A percentile compares a stretch with the other conserved stretches of the same genome.
Conservation (phyloP, 2,888 invertebrate species). For the Lottia scabra region DNA sequence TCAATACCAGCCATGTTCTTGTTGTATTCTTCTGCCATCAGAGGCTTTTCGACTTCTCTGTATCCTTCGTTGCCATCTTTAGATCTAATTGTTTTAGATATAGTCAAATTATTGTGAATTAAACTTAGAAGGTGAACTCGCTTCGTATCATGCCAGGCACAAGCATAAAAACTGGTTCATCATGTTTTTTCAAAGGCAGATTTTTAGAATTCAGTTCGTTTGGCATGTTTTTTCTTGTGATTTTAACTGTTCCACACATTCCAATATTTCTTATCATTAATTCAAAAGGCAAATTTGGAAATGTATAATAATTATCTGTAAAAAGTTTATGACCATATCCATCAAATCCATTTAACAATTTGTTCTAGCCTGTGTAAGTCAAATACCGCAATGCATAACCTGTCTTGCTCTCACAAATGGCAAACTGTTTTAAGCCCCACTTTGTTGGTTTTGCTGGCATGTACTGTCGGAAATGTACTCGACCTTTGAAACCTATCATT, state of each 20-base stretch:
- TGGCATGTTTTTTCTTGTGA: constrained; percentile 28
- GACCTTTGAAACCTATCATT: constrained; percentile 31
- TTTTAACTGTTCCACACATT: constrained; percentile 28
- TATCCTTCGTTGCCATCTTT: constrained; percentile 10
- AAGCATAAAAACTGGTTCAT: constrained; percentile 37
- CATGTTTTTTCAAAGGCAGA: constrained; percentile 24
- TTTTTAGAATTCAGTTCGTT: constrained; percentile 15
- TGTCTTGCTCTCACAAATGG: constrained; percentile 27
- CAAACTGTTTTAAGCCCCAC: constrained; percentile 27
- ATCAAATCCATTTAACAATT: constrained; percentile 23
- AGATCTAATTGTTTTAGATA: constrained; percentile 13
- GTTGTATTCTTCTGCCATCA: constrained; percentile 25
- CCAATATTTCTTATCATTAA: constrained; percentile 10
- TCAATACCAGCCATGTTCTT: constrained; percentile 32
- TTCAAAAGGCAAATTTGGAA: constrained; percentile 13
- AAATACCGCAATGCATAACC: constrained; percentile 24
- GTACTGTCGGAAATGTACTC: constrained; percentile 27
- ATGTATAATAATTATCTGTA: constrained; percentile 30
- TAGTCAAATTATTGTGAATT: constrained; percentile 14
- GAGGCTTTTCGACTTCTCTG: constrained; percentile 16
- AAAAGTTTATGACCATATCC: constrained; percentile 24
- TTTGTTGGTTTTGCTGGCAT: constrained; percentile 24
- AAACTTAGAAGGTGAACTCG: constrained; percentile 19
- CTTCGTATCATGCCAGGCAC: constrained; percentile 38
- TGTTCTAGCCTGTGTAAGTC: constrained; percentile 13